Conservation (phyloP, 2,113 vertebrate genomes). For the Xenopus laevis region DNA sequence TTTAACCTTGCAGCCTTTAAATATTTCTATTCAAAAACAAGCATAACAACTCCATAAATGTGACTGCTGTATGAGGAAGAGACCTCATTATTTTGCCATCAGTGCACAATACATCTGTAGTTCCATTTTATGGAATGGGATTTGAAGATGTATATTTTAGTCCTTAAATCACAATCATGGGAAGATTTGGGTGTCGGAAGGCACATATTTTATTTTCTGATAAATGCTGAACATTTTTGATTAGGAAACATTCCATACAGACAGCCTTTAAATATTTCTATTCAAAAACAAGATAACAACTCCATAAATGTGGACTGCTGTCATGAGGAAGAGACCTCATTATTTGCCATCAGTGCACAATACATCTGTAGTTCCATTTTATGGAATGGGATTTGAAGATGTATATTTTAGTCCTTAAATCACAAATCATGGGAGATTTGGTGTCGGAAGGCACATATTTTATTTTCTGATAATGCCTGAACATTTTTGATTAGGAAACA, state of each 20-base stretch:
- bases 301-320: neutral
- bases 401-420: neutral
- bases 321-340: conserved; percentile 8
- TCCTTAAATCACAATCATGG: neutral
- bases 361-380: neutral
- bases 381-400: neutral
- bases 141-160: neutral
- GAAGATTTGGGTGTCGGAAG: neutral
- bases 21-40: neutral
- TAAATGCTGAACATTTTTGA: neutral
- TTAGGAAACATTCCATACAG: neutral
- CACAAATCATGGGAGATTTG: neutral
- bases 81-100: conserved; percentile 4
- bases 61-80: neutral
- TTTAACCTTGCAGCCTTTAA: neutral
- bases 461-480: neutral
- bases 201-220: neutral
- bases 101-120: neutral
- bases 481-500: neutral
- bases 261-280: neutral
- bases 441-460: neutral
- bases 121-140: conserved; percentile 1
- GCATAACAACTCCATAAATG: neutral
- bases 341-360: neutral
- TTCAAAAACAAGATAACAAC: neutral